Evolutionary conservation across 2,797 vertebrate species (phyloP), one percentile per base, ranked within the genome.

Genomic region (Sorex maritimensis): DNA sequence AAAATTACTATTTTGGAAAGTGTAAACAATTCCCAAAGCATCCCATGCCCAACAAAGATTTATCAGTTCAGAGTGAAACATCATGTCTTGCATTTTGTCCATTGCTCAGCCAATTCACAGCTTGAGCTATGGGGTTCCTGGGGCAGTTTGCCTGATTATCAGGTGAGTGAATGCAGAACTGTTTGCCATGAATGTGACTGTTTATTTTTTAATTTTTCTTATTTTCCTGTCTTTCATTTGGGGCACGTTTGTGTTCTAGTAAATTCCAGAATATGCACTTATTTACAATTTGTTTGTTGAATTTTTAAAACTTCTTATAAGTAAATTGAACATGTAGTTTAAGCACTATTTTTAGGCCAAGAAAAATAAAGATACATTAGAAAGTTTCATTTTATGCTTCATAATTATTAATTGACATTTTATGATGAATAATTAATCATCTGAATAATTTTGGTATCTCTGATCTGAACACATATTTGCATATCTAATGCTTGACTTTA

Each of bases 391-490:
- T 98, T 99, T 98, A 97, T 98, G 98, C 97, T 97, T 98, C 97
- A 97, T 98, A 99, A 99, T 99, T 98, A 99, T 99, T 99, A 99
- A 99, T 99, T 99, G 99, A 99, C 98, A 97, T 98, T 98, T 98
- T 98, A 98, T 98, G 97, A 98, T 99, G 98, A 99, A 99, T 99
- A 98, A 99, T 99, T 99, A 99, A 99, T 99, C 98, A 98, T 99
- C 99, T 99, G 99, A 99, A 99, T 99, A 99, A 99, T 99, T 99
- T 98, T 98, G 95, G 97, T 98, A 99, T 99, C 98, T 99, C 98
- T 99, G 99, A 99, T 99, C 99, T 99, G 98, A 98, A 99, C 98
- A 98, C 98, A 98, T 99, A 99, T 99, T 99, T 99, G 98, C 99
- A 99, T 99, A 99, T 99, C 98, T 99, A 99, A 99, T 99, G 98